Evolutionary conservation across 2,113 vertebrate species (phyloP).

Genomic region (Malurus alboscapulatus): DNA sequence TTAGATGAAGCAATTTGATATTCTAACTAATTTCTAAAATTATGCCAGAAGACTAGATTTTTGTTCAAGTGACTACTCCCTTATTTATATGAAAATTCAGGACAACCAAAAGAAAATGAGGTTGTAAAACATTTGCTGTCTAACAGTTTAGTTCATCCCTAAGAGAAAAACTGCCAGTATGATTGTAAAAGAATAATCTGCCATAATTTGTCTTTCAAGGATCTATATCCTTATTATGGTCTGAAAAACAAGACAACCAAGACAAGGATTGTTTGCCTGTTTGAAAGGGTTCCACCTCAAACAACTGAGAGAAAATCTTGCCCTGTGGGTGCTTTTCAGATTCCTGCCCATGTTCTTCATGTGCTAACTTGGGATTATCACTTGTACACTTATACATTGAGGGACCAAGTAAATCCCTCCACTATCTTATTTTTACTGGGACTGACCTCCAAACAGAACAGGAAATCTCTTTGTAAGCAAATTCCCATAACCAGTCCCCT

Average conservation of each 20-base stretch:
- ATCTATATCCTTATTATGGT: neutral
- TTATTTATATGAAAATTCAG: neutral
- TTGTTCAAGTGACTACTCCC: neutral
- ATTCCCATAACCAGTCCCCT: constrained; percentile 67
- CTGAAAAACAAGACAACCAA: neutral
- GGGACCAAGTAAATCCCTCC: constrained; percentile 1
- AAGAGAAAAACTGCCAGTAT: neutral
- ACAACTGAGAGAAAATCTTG: neutral
- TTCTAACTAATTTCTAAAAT: neutral
- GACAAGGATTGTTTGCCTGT: neutral
- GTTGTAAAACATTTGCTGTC: neutral
- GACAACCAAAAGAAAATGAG: neutral
- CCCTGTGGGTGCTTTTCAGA: neutral
- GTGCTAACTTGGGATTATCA: neutral
- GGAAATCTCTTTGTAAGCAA: constrained; percentile 75
- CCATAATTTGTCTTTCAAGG: neutral
- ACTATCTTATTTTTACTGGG: constrained; percentile 34
- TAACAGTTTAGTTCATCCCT: neutral
- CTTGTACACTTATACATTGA: neutral
- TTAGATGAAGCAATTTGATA: neutral
- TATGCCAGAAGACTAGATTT: neutral
- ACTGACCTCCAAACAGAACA: constrained; percentile 70
- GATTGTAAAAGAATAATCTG: neutral
- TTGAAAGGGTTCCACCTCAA: neutral
- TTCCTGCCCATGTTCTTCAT: neutral